These are phyloP conservation scores for Laterallus jamaicensis DNA, from an alignment of 2,113 vertebrate species.

Conservation along the genomic window DNA sequence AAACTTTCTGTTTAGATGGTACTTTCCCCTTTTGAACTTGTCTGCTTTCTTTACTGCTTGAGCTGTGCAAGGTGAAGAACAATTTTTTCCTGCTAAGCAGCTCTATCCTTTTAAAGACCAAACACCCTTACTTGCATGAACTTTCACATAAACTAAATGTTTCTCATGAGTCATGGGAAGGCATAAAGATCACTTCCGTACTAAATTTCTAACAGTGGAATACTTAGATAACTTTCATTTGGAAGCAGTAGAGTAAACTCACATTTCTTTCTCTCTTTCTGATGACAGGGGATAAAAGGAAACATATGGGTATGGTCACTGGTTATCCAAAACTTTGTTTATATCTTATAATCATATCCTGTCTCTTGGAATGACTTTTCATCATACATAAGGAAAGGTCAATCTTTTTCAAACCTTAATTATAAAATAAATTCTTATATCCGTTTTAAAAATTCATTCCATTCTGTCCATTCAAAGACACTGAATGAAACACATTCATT, in stretches of 20 bases:
- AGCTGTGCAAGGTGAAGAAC: background rate
- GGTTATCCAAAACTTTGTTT: background rate
- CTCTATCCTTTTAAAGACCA: background rate
- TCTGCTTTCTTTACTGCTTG: background rate
- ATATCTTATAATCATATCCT: background rate
- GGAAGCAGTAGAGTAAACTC: background rate
- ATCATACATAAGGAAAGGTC: background rate
- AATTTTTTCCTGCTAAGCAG: background rate
- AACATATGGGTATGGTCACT: background rate
- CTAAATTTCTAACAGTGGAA: background rate
- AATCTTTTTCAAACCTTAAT: background rate
- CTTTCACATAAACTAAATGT: background rate
- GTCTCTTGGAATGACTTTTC: background rate
- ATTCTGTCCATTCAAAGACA: no score
- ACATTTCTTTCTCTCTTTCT: background rate
- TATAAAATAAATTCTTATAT: no score
- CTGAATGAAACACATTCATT: no score
- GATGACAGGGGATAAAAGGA: background rate
- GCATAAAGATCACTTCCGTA: background rate
- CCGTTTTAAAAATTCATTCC: no score
- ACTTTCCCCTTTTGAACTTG: background rate
- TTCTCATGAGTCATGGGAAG: background rate
- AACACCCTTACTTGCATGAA: background rate
- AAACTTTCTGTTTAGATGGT: background rate
- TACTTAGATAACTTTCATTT: background rate